These are phyloP conservation scores for Caracal caracal DNA, from an alignment of 2,113 vertebrate species.

Conservation along the genomic window DNA sequence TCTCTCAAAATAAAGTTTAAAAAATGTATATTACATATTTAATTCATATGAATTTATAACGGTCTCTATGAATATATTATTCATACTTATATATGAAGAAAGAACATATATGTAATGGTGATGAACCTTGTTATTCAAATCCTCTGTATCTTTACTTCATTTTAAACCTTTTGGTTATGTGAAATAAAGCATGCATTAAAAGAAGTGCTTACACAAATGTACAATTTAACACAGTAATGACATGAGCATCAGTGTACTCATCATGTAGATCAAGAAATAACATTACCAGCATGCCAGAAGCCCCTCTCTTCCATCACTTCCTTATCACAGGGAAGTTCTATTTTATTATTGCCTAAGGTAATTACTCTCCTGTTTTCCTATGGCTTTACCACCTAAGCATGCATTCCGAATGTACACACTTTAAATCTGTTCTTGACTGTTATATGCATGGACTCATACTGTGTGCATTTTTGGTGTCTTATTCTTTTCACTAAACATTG, in stretches of 20 bases:
- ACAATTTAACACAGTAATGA: not conserved
- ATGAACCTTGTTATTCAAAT: not conserved
- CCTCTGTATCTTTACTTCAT: not conserved
- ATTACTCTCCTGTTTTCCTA: not conserved
- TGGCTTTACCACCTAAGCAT: not conserved
- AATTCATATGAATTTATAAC: not conserved
- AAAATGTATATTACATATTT: not conserved
- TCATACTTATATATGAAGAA: not conserved
- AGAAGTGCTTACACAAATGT: not conserved
- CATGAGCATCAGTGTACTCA: not conserved
- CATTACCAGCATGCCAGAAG: not conserved
- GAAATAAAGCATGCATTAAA: not conserved
- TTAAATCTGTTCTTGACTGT: constrained; percentile 25
- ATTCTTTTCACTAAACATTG: not conserved
- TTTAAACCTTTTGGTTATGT: constrained; percentile 8
- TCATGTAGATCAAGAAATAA: not conserved
- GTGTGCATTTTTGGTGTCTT: not conserved
- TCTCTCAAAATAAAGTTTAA: too few relatives aligned
- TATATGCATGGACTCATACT: not conserved
- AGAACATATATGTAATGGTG: not conserved
- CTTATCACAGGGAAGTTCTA: not conserved
- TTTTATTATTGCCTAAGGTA: not conserved
- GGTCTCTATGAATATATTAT: not conserved
- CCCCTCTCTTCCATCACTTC: not conserved
- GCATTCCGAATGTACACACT: not conserved